phyloP scores from a whole-genome alignment of 2,888 invertebrate species.

The Tipula confusa region DNA sequence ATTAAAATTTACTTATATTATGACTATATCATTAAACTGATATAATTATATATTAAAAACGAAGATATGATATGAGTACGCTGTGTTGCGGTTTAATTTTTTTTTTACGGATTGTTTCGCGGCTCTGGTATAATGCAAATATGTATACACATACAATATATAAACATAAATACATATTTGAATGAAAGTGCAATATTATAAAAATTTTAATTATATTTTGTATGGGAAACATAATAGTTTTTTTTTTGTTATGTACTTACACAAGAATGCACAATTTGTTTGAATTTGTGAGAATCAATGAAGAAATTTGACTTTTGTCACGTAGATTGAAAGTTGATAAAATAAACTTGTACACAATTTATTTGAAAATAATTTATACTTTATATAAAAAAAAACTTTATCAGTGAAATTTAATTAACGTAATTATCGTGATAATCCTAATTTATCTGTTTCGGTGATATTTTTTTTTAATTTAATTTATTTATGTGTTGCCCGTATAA shows the following conservation, averaged over 20 bases:
- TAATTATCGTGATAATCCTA: neutral
- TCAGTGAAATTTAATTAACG: neutral
- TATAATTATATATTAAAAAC: neutral
- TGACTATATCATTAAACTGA: neutral
- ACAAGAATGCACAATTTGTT: neutral
- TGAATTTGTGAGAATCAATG: neutral
- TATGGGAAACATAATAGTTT: neutral
- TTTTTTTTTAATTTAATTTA: too few relatives aligned
- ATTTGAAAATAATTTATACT: neutral
- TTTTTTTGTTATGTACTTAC: neutral
- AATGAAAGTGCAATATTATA: neutral
- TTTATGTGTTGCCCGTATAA: neutral
- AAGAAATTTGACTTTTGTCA: conserved; percentile 25
- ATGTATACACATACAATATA: neutral
- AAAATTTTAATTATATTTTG: neutral
- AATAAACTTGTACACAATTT: neutral
- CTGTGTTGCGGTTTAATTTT: neutral
- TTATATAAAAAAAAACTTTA: neutral
- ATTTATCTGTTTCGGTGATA: neutral
- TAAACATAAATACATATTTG: neutral
- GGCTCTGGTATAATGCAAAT: neutral
- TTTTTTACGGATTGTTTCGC: neutral
- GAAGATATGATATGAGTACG: neutral
- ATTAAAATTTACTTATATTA: neutral
- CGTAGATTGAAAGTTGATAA: conserved; percentile 12